Base-by-base conservation (phyloP, 2,113 vertebrate genomes). In the Ceratotherium simum region DNA sequence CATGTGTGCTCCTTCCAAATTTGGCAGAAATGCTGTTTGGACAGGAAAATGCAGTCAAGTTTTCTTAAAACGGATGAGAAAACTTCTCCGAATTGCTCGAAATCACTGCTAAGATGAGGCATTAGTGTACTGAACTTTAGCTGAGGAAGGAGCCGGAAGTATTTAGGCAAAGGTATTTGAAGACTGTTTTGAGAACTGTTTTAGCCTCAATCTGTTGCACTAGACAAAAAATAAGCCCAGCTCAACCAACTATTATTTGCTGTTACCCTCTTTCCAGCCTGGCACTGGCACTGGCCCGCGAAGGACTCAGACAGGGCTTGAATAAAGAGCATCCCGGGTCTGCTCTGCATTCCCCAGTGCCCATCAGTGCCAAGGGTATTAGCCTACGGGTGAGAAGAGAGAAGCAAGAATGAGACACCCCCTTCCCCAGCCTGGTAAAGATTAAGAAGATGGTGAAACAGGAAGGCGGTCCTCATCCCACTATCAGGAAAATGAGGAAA, bases 401-500 rank as follows among this genome's bases (percentile, higher is more conserved):
- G 83, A 98, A 98, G 96, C 72, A 70, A 88, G 96, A 95, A 96
- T 64, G 88, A 96, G 96, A 97, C 80, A 69, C 81, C 58, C 73
- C 90, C 84, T 93, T 84, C 97, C 92, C 92, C 81, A 90, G 94
- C 81, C 75, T 54, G 95, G 90, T 46, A 72, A 85, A 36, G 84
- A 88, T 72, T 42, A 62, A 56, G 31, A 56, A 9, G 83, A 42
- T 48, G 48, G 92, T 56, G 62, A 27, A 29, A 36, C 4, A 29
- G 56, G 82, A 48, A 67, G 94, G 27, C 33, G 14, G 6, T 10
- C 84, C 88, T 97, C 96, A 98, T 69, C 97, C 97, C 85, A 98
- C 98, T 1, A 98, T 92, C 69, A 98, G 97, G 97, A 98, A 98
- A 2, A 98, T 86, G 92, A 99, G 98, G 91, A 98, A 78, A 11